phyloP scores from a whole-genome alignment of 2,113 vertebrate species.

The Dascyllus trimaculatus region DNA sequence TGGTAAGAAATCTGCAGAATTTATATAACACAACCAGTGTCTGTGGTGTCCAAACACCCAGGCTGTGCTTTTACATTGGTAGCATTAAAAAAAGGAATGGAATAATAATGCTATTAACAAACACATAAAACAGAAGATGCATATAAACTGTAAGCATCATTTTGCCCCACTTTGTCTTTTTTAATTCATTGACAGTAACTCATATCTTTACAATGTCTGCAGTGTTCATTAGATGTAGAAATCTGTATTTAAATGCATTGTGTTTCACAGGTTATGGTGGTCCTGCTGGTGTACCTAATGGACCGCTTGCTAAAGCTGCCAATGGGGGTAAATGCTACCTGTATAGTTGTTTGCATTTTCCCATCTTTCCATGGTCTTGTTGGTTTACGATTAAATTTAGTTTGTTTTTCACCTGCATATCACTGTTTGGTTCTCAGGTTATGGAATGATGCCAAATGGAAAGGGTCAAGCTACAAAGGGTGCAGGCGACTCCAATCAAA shows the following conservation, averaged over 20 bases:
- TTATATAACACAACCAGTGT: not conserved
- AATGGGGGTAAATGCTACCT: conserved; percentile 61
- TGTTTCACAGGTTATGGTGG: conserved; percentile 65
- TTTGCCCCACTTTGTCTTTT: not conserved
- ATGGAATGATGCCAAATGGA: conserved; percentile 51
- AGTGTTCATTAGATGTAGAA: not conserved
- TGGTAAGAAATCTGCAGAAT: conserved; percentile 10
- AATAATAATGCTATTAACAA: not conserved
- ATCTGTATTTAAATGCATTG: conserved; percentile 2
- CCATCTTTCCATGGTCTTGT: not conserved
- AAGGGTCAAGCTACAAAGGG: conserved; percentile 42
- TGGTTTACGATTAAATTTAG: not conserved
- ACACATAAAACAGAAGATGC: too few species aligned
- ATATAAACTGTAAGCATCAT: too few species aligned
- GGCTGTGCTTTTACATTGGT: not conserved
- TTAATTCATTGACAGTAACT: not conserved
- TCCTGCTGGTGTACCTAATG: conserved; percentile 49
- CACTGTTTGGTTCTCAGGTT: conserved; percentile 67
- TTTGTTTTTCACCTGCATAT: conserved; percentile 7
- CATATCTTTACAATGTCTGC: not conserved
- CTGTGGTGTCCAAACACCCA: not conserved
- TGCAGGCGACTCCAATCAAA: conserved; percentile 32
- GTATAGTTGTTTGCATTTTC: not conserved
- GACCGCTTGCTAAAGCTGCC: conserved; percentile 55
- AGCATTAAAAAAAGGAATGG: not conserved